Evolutionary conservation across 2,113 vertebrate genomes (phyloP), one percentile per base, ranked within the genome.

Genomic region (Nipponia nippon): DNA sequence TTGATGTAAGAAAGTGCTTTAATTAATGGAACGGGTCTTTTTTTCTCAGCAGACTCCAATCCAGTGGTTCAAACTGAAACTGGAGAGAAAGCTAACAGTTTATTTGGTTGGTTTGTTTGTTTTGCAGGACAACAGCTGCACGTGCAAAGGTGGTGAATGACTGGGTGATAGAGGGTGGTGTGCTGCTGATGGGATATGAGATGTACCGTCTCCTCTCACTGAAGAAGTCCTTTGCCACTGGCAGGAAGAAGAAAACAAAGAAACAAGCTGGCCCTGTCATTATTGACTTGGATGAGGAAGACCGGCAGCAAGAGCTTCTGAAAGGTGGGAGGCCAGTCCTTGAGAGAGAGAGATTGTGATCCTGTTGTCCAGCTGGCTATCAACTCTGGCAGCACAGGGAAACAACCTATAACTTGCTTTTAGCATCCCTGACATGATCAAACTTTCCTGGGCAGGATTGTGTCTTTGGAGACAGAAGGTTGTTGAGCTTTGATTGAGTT

Each of bases 281-380:
- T 96, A 99, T 99, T 93, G 99, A 99, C 98, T 98, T 99, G 94
- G 99, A 99, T 94, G 99, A 99, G 96, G 99, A 99, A 95, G 99
- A 99, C 89, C 96, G 99, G 58, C 99, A 99, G 91, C 99, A 99
- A 91, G 99, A 99, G 83, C 99, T 99, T 89, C 98, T 99, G 97
- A 99, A 99, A 99, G 99, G 99, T 99, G 58, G 81, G 98, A 56
- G 40, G 32, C 38, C 76, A 62, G 30, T 69, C 30, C 40, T 65
- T 0, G 6, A 27, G 61, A 87, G 26, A 53, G 52, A 26, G 34
- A 21, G 30, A 16, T 9, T 9, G 17, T 58, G n/a, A 32, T 85
- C 55, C 46, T 87, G 26, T 42, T 83, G 65, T 63, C 38, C 40
- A 44, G 30, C 36, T 79, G 84, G 8, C 59, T 87, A 9, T 53